Evolutionary conservation across 1,140 invertebrate species (phyloP).

Genomic region (Ladona fulva): DNA sequence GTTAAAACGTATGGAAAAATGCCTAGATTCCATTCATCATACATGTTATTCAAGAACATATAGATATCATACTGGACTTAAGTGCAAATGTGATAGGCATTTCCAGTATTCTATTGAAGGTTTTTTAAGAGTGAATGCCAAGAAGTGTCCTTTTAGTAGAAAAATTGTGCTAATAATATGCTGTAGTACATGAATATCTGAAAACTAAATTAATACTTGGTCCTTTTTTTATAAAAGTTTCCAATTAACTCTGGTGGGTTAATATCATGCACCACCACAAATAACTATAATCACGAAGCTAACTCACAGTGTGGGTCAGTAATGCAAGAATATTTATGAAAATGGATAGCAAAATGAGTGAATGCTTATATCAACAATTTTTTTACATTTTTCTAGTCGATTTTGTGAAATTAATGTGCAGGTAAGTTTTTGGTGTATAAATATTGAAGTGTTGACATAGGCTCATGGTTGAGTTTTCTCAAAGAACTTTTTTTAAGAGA

Average conservation of each 20-base stretch:
- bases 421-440: background rate
- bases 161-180: constrained; percentile 2
- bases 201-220: background rate
- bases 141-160: background rate
- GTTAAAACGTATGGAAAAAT: background rate
- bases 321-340: background rate
- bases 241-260: background rate
- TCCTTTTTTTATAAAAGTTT: constrained; percentile 6
- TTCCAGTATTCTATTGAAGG: background rate
- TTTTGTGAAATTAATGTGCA: background rate
- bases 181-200: background rate
- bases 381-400: constrained; percentile 4
- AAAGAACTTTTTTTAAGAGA: background rate
- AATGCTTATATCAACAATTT: background rate
- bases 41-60: background rate
- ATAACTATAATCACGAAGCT: background rate
- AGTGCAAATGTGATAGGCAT: constrained; percentile 4
- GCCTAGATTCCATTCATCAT: background rate
- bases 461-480: background rate
- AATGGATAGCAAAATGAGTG: background rate
- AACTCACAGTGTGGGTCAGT: background rate
- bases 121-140: constrained; percentile 6
- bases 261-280: background rate
- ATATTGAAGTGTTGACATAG: background rate
- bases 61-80: background rate